Base-by-base conservation (phyloP, 2,113 vertebrate genomes). In the Eudyptes chrysolophus region DNA sequence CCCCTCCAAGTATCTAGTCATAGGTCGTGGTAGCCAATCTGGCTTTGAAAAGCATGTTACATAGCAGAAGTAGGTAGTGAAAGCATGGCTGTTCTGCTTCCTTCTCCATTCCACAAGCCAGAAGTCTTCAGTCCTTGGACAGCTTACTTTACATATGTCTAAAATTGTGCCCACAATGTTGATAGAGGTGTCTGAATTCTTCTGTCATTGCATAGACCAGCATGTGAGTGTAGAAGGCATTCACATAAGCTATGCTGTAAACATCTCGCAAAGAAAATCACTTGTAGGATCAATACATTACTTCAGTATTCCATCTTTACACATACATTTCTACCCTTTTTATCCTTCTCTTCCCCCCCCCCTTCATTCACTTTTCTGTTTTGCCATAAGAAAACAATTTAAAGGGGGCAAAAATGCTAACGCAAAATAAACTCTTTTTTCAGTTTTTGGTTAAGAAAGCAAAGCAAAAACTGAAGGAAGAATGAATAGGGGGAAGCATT, bases 341-440 rank as follows among this genome's bases (percentile, higher is more conserved):
- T 38, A 30, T 30, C 11, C 26, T 13, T 44, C 10, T 46, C 8
- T 40, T 16, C 10, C 2, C 11, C 2, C 0, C 4, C 20, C 14
- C 6, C 10, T 52, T 27, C 26, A 24, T 68, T 75, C 9, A 15
- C 7, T 83, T 62, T 64, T 46, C 49, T 72, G 32, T 61, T 84
- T 54, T 78, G 11, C 11, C 5, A 10, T 36, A 78, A 25, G 34
- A 82, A 87, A 83, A 62, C 68, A 34, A 42, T 25, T 62, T 26
- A 51, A 92, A 64, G 10, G 25, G 15, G 7, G 5, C 7, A 83
- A 58, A 89, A 87, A 74, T 22, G 9, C 29, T 19, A 48, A 52
- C n/a, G 10, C 36, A 62, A 78, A 72, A 78, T 61, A 29, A 71
- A 57, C 57, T 57, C 3, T 19, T 32, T 57, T 72, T 61, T 49